Conservation (phyloP, 2,797 vertebrate species). For the Megalops cyprinoides region DNA sequence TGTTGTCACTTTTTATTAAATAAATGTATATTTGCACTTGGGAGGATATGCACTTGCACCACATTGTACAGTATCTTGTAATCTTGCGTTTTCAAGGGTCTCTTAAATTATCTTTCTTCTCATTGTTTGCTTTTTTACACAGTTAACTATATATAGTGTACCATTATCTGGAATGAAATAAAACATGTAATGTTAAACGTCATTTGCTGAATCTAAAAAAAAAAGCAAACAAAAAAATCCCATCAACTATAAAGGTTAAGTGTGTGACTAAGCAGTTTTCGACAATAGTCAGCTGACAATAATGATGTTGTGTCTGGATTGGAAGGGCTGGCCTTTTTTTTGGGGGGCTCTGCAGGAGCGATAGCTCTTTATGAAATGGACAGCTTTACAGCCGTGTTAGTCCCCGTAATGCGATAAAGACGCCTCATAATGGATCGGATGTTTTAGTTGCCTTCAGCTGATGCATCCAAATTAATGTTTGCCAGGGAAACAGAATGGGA, state of each 20-base stretch:
- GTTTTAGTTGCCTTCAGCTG: slow-evolving; percentile 78
- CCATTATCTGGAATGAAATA: slow-evolving; percentile 76
- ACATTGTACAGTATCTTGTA: slow-evolving; percentile 45
- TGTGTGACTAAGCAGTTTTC: slow-evolving; percentile 72
- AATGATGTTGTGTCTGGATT: slow-evolving; percentile 64
- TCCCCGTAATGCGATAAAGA: slow-evolving; percentile 77
- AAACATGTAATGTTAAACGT: slow-evolving; percentile 74
- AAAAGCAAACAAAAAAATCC: slow-evolving; percentile 68
- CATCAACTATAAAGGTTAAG: slow-evolving; percentile 73
- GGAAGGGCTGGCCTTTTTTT: slow-evolving; percentile 62
- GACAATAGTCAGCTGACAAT: slow-evolving; percentile 56
- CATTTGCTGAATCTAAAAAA: slow-evolving; percentile 74
- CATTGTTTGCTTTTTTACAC: slow-evolving; percentile 60
- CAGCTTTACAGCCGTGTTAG: slow-evolving; percentile 78
- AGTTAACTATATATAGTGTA: slow-evolving; percentile 73
- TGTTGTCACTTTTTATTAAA: slow-evolving; percentile 29
- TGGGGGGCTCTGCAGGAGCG: slow-evolving; percentile 65
- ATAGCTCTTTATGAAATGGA: slow-evolving; percentile 78
- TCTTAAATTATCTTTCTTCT: slow-evolving; percentile 73
- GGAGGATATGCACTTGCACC: slow-evolving; percentile 32
- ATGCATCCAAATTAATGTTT: slow-evolving; percentile 79
- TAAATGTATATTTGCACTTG: slow-evolving; percentile 12
- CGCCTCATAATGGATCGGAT: slow-evolving; percentile 78
- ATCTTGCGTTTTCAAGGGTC: slow-evolving; percentile 35
- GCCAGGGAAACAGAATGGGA: slow-evolving; percentile 21